Base-by-base conservation (phyloP, 2,113 vertebrate genomes). In the Syngnathus typhle region DNA sequence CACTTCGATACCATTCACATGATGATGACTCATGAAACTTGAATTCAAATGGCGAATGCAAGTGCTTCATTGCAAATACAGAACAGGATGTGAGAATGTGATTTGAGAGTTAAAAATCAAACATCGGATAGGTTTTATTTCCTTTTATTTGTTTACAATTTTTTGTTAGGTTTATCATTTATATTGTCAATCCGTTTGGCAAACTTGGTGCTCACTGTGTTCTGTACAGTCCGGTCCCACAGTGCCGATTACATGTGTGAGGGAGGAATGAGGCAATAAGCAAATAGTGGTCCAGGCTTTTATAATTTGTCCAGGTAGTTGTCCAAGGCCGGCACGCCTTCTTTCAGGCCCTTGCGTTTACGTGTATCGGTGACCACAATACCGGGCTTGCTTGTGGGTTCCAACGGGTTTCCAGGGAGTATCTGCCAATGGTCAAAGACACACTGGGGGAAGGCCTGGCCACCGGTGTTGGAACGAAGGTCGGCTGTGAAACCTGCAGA, bases 361-460 rank as follows among this genome's bases (percentile, higher is more conserved):
- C 94, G 94, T 3, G 93, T 95, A 0, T 95, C 95, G 0, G 86
- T 77, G 18, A 99, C 93, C 58, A 98, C 90, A 10, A 91, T 77
- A 61, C 56, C 79, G 0, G 96, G 94, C 4, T 94, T 93, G 83
- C 59, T 81, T 71, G 81, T 0, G 0, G 60, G 21, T 8, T 97
- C 95, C 0, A 91, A 85, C n/a, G 96, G 95, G 23, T 96, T 92
- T 27, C 97, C 96, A 0, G 91, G 90, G 19, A 98, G 90, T 78
- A 96, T 88, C 90, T 98, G 95, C 97, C 96, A 99, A 84, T 99
- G 95, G 87, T 98, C 95, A 0, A 98, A 98, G 23, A 99, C 94
- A 0, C 97, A 99, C 91, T 99, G 96, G 7, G 95, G 95, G 89
- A 98, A 98, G 7, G 96, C 96, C 78, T 98, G 95, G 49, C 95